Base-by-base conservation (phyloP, 2,113 vertebrate species). In the Pangasianodon hypophthalmus region DNA sequence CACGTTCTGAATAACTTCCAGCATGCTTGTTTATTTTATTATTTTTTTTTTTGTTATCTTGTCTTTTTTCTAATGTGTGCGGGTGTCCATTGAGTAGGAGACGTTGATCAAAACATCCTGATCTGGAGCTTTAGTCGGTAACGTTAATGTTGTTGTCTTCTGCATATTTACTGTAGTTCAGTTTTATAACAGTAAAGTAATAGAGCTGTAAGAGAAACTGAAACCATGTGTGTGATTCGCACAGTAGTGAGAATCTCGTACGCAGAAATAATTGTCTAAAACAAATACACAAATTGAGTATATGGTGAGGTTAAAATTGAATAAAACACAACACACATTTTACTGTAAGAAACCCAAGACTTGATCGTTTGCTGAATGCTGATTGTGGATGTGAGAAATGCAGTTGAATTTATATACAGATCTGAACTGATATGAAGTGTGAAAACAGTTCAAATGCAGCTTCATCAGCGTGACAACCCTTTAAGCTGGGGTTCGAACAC, bases 121-220 rank as follows among this genome's bases (percentile, higher is more conserved):
- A 79, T 86, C 14, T 79, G 88, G 69, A 73, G 32, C 44, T 83
- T 69, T 48, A 29, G 37, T 44, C 52, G 18, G 3, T 75, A 4
- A 21, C 9, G 21, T 73, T 77, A 4, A 21, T 18, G 21, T 73
- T 77, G 3, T 60, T 37, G 37, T 41, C 54, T 48, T 77, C 44
- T 62, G 24, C 13, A 44, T 79, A 69, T 52, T 89, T 52, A 85
- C 54, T 67, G 88, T 56, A 77, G 69, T 62, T 80, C 56, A 50
- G 19, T 48, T 77, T 84, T 56, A 32, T 62, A 56, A 46, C 41
- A 48, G 41, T 24, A 60, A 37, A 89, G 19, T 67, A 54, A 64
- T 84, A 16, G 21, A 67, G 29, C 60, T 32, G 14, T 37, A 50
- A 54, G 26, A 37, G 44, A 77, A 89, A 37, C 60, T 50, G 52